These are phyloP conservation scores for Poecilia gillii DNA, from an alignment of 2,797 vertebrate species.

Conservation along the genomic window DNA sequence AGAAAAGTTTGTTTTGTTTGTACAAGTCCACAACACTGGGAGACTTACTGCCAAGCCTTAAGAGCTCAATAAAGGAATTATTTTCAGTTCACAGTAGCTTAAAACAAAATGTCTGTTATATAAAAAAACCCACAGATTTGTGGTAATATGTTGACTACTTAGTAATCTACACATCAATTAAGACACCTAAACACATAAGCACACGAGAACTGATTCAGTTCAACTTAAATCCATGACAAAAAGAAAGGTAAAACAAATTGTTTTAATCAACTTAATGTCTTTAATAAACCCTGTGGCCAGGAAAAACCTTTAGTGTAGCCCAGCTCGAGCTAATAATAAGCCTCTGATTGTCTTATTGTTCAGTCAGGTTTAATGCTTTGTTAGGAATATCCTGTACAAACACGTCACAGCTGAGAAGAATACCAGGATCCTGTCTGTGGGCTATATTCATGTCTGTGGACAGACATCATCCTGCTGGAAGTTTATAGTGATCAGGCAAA, in stretches of 20 bases:
- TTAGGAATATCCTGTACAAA: constrained; percentile 65
- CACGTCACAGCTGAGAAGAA: constrained; percentile 48
- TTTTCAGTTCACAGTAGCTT: neutral
- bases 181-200: neutral
- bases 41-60: neutral
- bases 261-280: neutral
- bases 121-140: neutral
- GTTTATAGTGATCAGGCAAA: neutral
- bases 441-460: constrained; percentile 12
- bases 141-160: neutral
- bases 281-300: neutral
- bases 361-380: constrained; percentile 41
- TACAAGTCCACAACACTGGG: neutral
- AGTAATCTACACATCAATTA: neutral
- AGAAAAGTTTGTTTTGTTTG: neutral
- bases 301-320: neutral
- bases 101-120: neutral
- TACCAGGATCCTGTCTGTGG: constrained; percentile 57
- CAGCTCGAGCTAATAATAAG: neutral
- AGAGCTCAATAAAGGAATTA: neutral
- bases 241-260: neutral
- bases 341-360: constrained; percentile 23
- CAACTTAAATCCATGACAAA: neutral
- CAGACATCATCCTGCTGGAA: neutral
- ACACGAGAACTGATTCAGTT: neutral